Evolutionary conservation across 2,888 invertebrate species (phyloP), one percentile per base, ranked within the genome.

Genomic region (Eueremaeus valkanovi): DNA sequence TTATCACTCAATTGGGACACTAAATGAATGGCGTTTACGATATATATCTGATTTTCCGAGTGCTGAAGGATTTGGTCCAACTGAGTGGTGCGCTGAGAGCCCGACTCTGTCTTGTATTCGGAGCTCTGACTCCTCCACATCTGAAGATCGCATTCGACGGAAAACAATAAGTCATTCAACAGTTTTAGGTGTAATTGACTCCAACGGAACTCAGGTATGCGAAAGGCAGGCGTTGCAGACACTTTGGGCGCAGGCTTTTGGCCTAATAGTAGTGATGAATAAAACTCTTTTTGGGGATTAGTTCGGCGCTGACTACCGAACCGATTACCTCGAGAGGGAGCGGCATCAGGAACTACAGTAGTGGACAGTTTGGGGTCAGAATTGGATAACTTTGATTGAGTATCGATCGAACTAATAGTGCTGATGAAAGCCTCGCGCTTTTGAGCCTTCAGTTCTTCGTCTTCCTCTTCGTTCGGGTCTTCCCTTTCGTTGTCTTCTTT

Each of bases 181-280:
- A 99, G 86, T 77, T 96, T 88, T 84, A 99, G 95, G 85, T 99
- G 99, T 80, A 99, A 94, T 84, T 94, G 93, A 0, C 98, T 99
- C 99, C 99, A 99, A 81, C 95, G 92, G 86, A 99, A 99, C 86
- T 99, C 99, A 31, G 99, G 99, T 83, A 99, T 99, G 79, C 99
- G 89, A 86, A 99, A 99, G 3, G 98, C 95, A 29, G 95, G 95
- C 80, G 93, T 88, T 75, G 94, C 92, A 49, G 94, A 92, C 6
- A 94, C 93, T 40, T 76, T 76, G 86, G 75, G 85, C 68, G 66
- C n/a, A 16, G 66, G n/a, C 40, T 66, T 66, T 66, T 66, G 66
- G 24, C 66, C 66, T 21, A 66, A 72, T 49, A 29, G 42, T 72
- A 51, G 18, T 29, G 51, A 51, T 27, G 31, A 27, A 45, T 21